A percentile compares a stretch with the other conserved stretches of the same genome.
Evolutionary conservation across 1,140 invertebrate species (phyloP).

Genomic region (Mactra quadrangularis): DNA sequence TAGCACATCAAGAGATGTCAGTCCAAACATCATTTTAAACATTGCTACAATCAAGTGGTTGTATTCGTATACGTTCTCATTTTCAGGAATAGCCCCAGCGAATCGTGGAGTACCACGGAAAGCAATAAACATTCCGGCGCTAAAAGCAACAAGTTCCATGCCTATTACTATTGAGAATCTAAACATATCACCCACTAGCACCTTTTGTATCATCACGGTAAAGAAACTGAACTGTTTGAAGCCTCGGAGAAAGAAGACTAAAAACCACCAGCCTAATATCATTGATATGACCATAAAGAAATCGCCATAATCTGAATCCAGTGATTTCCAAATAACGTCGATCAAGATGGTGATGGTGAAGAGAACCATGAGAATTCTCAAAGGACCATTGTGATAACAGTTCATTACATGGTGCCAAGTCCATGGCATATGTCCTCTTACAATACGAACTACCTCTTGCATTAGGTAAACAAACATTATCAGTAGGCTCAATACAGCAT

Average conservation of each 20-base stretch:
- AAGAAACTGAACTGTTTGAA: constrained; percentile 68
- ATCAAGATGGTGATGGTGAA: constrained; percentile 51
- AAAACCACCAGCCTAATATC: constrained; percentile 69
- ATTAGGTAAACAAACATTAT: constrained; percentile 5
- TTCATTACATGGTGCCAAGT: constrained; percentile 35
- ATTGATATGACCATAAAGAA: constrained; percentile 63
- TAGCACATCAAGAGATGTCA: constrained; percentile 27
- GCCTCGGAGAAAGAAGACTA: constrained; percentile 66
- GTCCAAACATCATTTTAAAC: constrained; percentile 59
- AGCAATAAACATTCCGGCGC: constrained; percentile 59
- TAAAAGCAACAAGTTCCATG: constrained; percentile 65
- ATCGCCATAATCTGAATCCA: constrained; percentile 50
- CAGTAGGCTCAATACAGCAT: constrained; percentile 34
- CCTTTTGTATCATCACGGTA: constrained; percentile 70
- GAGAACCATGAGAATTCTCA: constrained; percentile 56
- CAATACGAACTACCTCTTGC: constrained; percentile 43
- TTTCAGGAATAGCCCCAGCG: not conserved
- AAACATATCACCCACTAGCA: constrained; percentile 65
- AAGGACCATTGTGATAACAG: constrained; percentile 63
- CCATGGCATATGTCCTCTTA: constrained; percentile 38
- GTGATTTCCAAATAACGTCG: constrained; percentile 52
- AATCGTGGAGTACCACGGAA: constrained; percentile 40
- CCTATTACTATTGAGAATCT: constrained; percentile 66
- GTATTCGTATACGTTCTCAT: constrained; percentile 31
- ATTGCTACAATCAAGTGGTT: constrained; percentile 6